Base-by-base conservation (phyloP, 2,888 invertebrate genomes). In the Drosophila eohydei region DNA sequence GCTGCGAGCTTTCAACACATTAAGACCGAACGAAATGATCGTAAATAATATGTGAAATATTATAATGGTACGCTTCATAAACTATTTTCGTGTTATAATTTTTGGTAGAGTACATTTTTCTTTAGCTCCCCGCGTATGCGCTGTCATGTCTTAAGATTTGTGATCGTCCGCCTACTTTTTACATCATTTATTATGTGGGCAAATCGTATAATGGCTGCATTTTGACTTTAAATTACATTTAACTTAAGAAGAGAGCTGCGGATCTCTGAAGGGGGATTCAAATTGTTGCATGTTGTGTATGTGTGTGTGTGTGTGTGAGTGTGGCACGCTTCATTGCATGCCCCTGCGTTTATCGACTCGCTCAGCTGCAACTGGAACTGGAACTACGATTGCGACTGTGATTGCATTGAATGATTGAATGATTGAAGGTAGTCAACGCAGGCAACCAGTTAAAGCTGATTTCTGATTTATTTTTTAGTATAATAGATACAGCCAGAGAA, bases 121-220 rank as follows among this genome's bases (percentile, higher is more conserved):
- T 58, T 59, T 6, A 1, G 44, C 9, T 34, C 14, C 28, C 44
- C 30, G 38, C 6, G 16, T 28, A 11, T 54, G 2, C 11, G 38
- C 38, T 38, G 52, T 30, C 40, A 36, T 30, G 26, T 16, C 44
- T 9, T 6, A 11, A 46, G 55, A 70, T 50, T 46, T 65, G 46
- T 34, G 50, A 59, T 74, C 41, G 43, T 26, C 63, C 81, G 71
- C 88, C 82, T 46, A 73, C 82, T 73, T 74, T 83, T 83, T 89
- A 89, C 89, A 81, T 87, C 76, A 89, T 87, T 88, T 79, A 76
- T 87, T 79, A 87, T 84, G 89, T 81, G 84, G 88, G 79, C 72
- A 84, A 79, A 79, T 65, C 71, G 55, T 71, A 70, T 64, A 78
- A 79, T 71, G 74, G 55, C 73, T 71, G 67, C 77, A 54, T 77